Evolutionary conservation across 2,113 vertebrate species (phyloP), one percentile per base, ranked within the genome.

Genomic region (Indicator maculatus): DNA sequence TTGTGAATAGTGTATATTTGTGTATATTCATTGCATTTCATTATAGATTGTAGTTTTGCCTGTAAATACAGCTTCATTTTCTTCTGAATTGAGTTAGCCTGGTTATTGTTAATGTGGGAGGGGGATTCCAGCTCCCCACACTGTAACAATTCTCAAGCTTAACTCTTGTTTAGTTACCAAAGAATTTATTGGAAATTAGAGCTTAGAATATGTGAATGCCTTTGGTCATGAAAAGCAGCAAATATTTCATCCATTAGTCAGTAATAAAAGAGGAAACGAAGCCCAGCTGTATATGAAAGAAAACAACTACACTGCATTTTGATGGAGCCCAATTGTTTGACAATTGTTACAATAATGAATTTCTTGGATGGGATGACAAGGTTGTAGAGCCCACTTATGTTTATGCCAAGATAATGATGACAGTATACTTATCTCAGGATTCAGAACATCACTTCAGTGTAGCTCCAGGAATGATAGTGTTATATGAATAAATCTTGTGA

Each of bases 401-500:
- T 67, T 59, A 64, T 6, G 3, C 3, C 12, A 53, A 26, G 19
- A 16, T 2, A 1, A 45, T 0, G 0, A 14, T 36, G n/a, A 12
- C 9, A 64, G 9, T 18, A 44, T 6, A 14, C 3, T 69, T 53
- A 28, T n/a, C 28, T 56, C 69, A 81, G 52, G 19, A n/a, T 31
- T 72, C 28, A 33, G 16, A 55, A 27, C 4, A 61, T 30, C 8
- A 44, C 3, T 81, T 86, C 27, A 19, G 11, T 45, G 8, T 61
- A 83, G 12, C 8, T 41, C 21, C 20, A 65, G 47, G 11, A 86
- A 53, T 30, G 2, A 1, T 30, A 31, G 5, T 26, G 6, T 39
- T 38, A 36, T 3, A 18, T 45, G 50, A 81, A 23, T 45, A 69
- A 71, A 86, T 36, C 2, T 47, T 73, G 8, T 70, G 19, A 6